Percentiles rank a stretch among this genome's conserved stretches.
Conservation (phyloP, 1,140 invertebrate species). For the Paramacrobiotus metropolitanus region DNA sequence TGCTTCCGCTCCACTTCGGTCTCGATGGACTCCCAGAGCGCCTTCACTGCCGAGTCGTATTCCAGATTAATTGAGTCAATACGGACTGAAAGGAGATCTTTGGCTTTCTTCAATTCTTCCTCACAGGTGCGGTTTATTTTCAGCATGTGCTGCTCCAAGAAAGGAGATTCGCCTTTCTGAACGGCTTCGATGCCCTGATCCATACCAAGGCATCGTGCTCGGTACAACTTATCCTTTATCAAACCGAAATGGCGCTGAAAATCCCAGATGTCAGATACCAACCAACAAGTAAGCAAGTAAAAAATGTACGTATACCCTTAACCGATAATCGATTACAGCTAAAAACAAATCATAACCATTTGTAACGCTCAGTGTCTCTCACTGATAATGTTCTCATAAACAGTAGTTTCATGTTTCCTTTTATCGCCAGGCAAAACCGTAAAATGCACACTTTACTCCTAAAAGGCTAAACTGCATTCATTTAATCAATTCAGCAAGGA, state of each 20-base stretch:
- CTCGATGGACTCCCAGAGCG: not conserved
- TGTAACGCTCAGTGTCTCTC: too few species aligned
- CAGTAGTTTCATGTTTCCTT: too few species aligned
- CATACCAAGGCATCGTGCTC: not conserved
- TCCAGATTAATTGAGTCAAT: not conserved
- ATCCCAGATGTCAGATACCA: too few species aligned
- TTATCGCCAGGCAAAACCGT: too few species aligned
- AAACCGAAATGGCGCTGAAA: not conserved
- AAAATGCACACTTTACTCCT: too few species aligned
- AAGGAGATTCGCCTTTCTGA: slow-evolving; percentile 1
- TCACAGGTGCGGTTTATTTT: not conserved
- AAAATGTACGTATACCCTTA: too few species aligned
- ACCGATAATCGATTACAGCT: too few species aligned
- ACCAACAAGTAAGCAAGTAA: too few species aligned
- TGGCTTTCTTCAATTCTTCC: not conserved
- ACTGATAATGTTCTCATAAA: too few species aligned
- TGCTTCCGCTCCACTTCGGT: not conserved
- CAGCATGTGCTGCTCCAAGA: not conserved
- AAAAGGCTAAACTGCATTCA: too few species aligned
- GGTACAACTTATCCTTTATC: not conserved
- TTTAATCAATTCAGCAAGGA: too few species aligned
- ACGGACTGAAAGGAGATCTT: not conserved
- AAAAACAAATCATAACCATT: too few species aligned
- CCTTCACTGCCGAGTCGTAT: not conserved
- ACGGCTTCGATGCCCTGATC: slow-evolving; percentile 4